phyloP scores from a whole-genome alignment of 2,113 vertebrate species.

The Chloroceryle aenea region DNA sequence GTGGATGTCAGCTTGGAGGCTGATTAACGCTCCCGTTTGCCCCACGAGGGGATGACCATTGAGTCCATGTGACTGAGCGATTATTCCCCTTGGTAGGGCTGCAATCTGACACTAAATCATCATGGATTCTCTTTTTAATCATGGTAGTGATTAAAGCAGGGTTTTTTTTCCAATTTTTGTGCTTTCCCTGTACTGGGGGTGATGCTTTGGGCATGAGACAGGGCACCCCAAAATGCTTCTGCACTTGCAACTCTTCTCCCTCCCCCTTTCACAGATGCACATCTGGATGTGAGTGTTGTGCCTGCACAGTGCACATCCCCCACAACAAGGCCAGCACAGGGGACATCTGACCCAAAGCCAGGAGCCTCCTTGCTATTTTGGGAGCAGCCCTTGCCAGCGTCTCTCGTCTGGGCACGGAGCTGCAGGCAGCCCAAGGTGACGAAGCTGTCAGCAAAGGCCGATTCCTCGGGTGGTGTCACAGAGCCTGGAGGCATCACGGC shows the following conservation, averaged over 20 bases:
- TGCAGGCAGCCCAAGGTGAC: background rate
- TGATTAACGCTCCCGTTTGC: accelerated
- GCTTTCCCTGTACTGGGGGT: accelerated
- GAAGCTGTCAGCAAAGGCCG: background rate
- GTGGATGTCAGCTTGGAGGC: background rate
- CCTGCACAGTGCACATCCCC: accelerated
- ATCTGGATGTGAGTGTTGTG: background rate
- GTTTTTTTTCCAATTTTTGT: background rate
- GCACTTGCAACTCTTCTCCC: background rate
- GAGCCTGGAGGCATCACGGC: background rate
- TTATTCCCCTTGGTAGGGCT: background rate
- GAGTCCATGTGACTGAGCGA: accelerated
- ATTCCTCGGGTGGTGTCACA: background rate
- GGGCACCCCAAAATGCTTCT: background rate
- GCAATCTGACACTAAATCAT: background rate
- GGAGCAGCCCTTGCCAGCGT: background rate
- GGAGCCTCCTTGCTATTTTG: background rate
- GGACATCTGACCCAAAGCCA: background rate
- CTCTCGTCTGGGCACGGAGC: accelerated
- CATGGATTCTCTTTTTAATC: background rate
- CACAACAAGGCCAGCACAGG: background rate
- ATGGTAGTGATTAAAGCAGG: accelerated
- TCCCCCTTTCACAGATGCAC: background rate
- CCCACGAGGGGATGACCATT: accelerated
- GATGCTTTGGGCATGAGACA: background rate